Percentiles rank a stretch among this genome's conserved stretches.
phyloP scores from a whole-genome alignment of 2,113 vertebrate species.

The Bungarus multicinctus region DNA sequence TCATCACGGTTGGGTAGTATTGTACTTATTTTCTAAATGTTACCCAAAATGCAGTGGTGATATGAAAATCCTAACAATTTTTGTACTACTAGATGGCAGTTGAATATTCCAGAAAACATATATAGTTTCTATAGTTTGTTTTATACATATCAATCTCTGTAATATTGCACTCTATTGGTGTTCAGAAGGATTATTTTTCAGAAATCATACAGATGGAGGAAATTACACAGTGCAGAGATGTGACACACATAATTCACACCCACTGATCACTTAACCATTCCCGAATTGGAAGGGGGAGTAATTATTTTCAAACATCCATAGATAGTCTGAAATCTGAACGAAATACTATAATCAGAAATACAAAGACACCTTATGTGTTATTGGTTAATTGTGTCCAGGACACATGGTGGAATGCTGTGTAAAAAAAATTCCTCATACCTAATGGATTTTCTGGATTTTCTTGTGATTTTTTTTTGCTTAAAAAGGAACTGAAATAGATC shows the following conservation, averaged over 20 bases:
- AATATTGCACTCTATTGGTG: background rate
- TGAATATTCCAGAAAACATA: no score
- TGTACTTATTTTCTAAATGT: conserved; percentile 22
- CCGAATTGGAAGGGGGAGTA: background rate
- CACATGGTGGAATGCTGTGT: background rate
- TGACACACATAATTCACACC: background rate
- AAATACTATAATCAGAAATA: background rate
- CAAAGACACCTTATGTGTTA: background rate
- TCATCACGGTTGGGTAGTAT: background rate
- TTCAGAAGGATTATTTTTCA: background rate
- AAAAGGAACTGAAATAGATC: background rate
- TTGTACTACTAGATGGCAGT: background rate
- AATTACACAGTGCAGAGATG: background rate
- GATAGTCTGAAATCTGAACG: background rate
- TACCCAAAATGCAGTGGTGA: conserved; percentile 25
- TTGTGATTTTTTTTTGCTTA: background rate
- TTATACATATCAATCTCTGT: background rate
- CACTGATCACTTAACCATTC: background rate
- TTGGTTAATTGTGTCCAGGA: background rate
- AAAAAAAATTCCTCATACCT: background rate
- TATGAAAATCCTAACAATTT: background rate
- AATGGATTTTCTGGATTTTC: background rate
- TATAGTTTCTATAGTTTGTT: background rate
- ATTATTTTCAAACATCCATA: background rate
- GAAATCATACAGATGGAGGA: background rate